These are phyloP conservation scores for Heliconius himera DNA, from an alignment of 1,140 invertebrate species.

Conservation along the genomic window DNA sequence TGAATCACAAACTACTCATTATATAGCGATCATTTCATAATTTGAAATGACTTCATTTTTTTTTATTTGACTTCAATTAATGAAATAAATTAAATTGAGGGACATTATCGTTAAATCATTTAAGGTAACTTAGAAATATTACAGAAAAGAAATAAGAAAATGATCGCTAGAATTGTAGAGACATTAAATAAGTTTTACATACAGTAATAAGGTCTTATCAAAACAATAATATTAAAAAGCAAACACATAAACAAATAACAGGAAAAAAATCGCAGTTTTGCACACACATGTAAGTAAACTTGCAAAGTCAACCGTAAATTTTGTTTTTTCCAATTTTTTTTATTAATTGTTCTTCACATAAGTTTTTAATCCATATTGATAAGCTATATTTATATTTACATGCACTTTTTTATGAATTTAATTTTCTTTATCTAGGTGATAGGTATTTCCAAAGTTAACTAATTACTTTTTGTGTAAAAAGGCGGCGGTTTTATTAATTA, in stretches of 20 bases:
- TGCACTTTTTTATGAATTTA: background rate
- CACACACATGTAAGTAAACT: background rate
- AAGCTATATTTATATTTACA: background rate
- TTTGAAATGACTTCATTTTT: background rate
- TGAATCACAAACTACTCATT: background rate
- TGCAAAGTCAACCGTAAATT: background rate
- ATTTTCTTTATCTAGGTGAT: too few species aligned
- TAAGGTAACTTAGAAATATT: too few species aligned
- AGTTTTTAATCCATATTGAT: background rate
- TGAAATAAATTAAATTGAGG: background rate
- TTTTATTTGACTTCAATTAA: too few species aligned
- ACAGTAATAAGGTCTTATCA: background rate
- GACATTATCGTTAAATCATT: too few species aligned
- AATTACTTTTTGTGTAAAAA: too few species aligned
- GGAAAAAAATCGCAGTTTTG: background rate
- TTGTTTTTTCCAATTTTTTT: background rate
- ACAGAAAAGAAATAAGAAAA: background rate
- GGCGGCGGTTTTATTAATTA: too few species aligned
- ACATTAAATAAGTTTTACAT: background rate
- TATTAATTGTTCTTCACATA: background rate
- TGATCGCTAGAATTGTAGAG: background rate
- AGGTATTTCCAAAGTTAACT: too few species aligned
- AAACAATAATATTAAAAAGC: background rate
- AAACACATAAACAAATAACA: conserved; percentile 16
- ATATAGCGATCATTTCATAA: background rate